These are phyloP conservation scores for Drosophila subobscura DNA, from an alignment of 1,140 invertebrate species.

Conservation along the genomic window DNA sequence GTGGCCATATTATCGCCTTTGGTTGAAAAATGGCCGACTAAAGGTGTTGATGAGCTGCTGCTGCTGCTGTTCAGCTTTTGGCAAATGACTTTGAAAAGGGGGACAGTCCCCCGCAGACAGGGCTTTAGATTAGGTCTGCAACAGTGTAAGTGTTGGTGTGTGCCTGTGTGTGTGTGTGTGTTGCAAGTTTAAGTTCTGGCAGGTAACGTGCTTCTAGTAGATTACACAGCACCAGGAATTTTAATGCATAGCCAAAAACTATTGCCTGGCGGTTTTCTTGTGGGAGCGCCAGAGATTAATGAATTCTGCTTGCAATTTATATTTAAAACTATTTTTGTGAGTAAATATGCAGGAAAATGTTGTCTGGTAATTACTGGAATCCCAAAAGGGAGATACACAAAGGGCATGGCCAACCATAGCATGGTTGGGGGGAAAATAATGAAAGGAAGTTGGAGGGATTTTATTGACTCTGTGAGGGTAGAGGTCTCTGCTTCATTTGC, in stretches of 20 bases:
- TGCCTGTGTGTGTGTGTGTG: constrained; percentile 13
- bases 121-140: constrained; percentile 42
- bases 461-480: no score
- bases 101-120: constrained; percentile 26
- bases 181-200: constrained; percentile 3
- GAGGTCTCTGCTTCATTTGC: no score
- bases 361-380: no score
- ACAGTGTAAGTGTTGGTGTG: constrained; percentile 8
- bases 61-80: constrained; percentile 52
- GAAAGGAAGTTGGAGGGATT: no score
- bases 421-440: no score
- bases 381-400: no score
- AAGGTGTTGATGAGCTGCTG: constrained; percentile 79
- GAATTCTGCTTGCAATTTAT: constrained; percentile 22
- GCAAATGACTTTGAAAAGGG: constrained; percentile 67
- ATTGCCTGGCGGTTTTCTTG: constrained; percentile 44
- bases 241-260: constrained; percentile 50
- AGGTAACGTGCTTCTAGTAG: constrained; percentile 34
- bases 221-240: constrained; percentile 46
- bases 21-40: constrained; percentile 73
- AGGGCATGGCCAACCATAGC: no score
- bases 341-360: constrained; percentile 1
- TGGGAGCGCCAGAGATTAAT: constrained; percentile 22
- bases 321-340: constrained; percentile 21
- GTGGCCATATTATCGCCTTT: constrained; percentile 48